Evolutionary conservation across 2,888 invertebrate genomes (phyloP).

Genomic region (Parnassius glacialis): DNA sequence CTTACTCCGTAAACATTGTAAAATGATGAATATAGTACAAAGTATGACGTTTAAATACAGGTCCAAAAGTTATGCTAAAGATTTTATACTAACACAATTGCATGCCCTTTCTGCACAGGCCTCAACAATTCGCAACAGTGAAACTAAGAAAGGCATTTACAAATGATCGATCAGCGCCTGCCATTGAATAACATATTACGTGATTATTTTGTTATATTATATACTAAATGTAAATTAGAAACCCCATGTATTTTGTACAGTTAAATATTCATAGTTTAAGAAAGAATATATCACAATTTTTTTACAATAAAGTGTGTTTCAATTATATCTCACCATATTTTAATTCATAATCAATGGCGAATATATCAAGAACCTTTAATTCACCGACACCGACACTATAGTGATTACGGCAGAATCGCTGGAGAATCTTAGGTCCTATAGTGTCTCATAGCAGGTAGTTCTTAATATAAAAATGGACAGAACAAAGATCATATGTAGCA

Average conservation of each 20-base stretch:
- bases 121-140: constrained; percentile 93
- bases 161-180: constrained; percentile 91
- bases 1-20: constrained; percentile 3
- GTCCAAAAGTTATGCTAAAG: neutral
- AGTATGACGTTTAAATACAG: neutral
- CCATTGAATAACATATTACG: constrained; percentile 79
- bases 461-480: no score
- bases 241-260: constrained; percentile 79
- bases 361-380: no score
- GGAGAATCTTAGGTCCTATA: no score
- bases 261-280: constrained; percentile 81
- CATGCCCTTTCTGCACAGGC: constrained; percentile 79
- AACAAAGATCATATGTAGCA: no score
- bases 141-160: constrained; percentile 93
- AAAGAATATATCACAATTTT: constrained; percentile 80
- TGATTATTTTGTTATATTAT: constrained; percentile 71
- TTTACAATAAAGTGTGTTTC: constrained; percentile 66
- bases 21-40: neutral
- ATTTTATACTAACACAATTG: constrained; percentile 23
- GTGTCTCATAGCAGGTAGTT: no score
- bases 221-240: constrained; percentile 77
- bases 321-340: constrained; percentile 30
- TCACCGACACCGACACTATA: no score
- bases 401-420: no score
- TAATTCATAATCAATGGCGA: no score